Conservation (phyloP, 2,888 invertebrate species). For the Troilus luridus region DNA sequence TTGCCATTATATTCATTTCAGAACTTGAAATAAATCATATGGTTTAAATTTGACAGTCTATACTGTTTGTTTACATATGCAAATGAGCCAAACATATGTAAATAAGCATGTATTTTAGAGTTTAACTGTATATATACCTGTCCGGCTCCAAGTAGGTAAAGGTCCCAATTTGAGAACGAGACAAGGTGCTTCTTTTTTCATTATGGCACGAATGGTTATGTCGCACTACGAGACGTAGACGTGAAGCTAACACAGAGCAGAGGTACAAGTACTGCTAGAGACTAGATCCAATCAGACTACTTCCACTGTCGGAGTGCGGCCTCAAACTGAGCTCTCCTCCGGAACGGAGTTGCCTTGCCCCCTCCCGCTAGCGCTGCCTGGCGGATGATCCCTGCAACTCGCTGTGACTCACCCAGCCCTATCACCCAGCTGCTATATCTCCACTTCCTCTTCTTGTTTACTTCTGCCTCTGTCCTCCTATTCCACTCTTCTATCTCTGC, state of each 20-base stretch:
- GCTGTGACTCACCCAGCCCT: conserved; percentile 8
- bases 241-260: conserved; percentile 41
- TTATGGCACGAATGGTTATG: conserved; percentile 56
- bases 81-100: conserved; percentile 40
- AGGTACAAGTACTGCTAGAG: conserved; percentile 43
- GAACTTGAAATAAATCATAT: background rate
- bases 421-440: conserved; percentile 40
- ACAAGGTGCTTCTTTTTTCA: conserved; percentile 67
- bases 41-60: background rate
- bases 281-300: conserved; percentile 39
- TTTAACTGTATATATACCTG: conserved; percentile 64
- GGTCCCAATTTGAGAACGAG: conserved; percentile 65
- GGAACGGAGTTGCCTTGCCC: background rate
- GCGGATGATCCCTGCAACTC: background rate
- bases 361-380: conserved; percentile 1
- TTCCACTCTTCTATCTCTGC: background rate
- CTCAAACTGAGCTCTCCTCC: background rate
- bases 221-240: conserved; percentile 47
- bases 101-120: background rate
- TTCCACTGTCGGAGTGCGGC: conserved; percentile 30
- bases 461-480: background rate
- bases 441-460: conserved; percentile 46
- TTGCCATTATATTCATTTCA: background rate
- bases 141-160: conserved; percentile 66
- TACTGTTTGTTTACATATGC: conserved; percentile 54